A percentile compares a stretch with the other conserved stretches of the same genome.
Conservation (phyloP, 1,140 invertebrate genomes). For the Polypedilum vanderplanki region DNA sequence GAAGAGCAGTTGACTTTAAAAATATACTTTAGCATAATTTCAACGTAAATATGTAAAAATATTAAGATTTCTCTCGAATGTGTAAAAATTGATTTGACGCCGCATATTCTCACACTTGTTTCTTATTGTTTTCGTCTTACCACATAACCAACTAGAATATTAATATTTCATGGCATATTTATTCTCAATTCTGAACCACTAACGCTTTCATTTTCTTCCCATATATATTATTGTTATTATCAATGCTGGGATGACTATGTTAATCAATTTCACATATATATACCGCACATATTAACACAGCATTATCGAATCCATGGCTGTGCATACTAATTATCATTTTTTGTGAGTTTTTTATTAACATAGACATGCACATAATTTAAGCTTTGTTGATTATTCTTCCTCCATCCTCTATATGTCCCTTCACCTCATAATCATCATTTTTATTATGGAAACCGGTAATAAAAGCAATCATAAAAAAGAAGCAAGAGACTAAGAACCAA, state of each 20-base stretch:
- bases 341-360: not conserved
- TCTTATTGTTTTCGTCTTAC: too few relatives aligned
- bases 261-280: constrained; percentile 1
- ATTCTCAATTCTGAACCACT: too few relatives aligned
- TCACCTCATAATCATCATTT: not conserved
- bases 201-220: too few relatives aligned
- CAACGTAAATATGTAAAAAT: too few relatives aligned
- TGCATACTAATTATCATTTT: constrained; percentile 24
- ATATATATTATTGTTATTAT: too few relatives aligned
- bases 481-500: not conserved
- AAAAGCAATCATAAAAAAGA: constrained; percentile 1
- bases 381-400: not conserved
- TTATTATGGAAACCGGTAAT: not conserved
- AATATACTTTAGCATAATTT: too few relatives aligned
- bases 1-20: too few relatives aligned
- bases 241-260: not conserved
- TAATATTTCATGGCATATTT: too few relatives aligned
- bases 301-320: constrained; percentile 20
- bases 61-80: too few relatives aligned
- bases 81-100: too few relatives aligned
- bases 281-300: constrained; percentile 4
- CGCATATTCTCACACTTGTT: too few relatives aligned
- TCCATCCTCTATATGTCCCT: not conserved
- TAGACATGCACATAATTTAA: not conserved
- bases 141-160: too few relatives aligned